Conservation (phyloP, 2,113 vertebrate genomes). For the Hypanus sabinus region DNA sequence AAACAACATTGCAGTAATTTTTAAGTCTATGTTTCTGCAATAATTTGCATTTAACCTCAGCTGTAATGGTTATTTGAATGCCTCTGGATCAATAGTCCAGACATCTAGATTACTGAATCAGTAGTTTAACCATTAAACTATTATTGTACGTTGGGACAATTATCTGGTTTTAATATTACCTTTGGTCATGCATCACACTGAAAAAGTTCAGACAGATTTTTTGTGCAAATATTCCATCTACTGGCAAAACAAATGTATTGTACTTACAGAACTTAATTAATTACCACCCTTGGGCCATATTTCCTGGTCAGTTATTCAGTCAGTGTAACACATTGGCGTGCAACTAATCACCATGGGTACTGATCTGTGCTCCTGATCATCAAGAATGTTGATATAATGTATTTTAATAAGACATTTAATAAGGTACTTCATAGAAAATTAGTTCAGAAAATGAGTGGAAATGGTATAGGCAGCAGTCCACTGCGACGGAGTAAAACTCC, state of each 20-base stretch:
- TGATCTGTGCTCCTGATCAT: not conserved
- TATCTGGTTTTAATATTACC: not conserved
- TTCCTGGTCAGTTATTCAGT: not conserved
- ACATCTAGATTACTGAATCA: too few relatives aligned
- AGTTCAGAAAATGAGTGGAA: not conserved
- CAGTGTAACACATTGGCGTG: not conserved
- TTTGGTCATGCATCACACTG: not conserved
- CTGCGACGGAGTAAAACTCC: not conserved
- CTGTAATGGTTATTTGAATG: too few relatives aligned
- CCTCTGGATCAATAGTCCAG: too few relatives aligned
- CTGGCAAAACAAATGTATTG: slow-evolving; percentile 18
- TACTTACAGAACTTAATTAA: not conserved
- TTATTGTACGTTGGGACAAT: too few relatives aligned
- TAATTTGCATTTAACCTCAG: too few relatives aligned
- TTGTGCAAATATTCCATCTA: slow-evolving; percentile 7
- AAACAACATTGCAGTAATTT: too few relatives aligned
- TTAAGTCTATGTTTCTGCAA: too few relatives aligned
- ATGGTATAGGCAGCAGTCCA: not conserved
- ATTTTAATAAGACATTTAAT: slow-evolving; percentile 11
- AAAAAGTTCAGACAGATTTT: not conserved
- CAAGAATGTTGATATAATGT: not conserved
- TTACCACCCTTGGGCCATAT: not conserved
- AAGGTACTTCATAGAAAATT: slow-evolving; percentile 18
- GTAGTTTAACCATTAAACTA: too few relatives aligned
- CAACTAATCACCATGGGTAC: slow-evolving; percentile 4